phyloP scores from a whole-genome alignment of 2,113 vertebrate species.

The Ploceus nigricollis region DNA sequence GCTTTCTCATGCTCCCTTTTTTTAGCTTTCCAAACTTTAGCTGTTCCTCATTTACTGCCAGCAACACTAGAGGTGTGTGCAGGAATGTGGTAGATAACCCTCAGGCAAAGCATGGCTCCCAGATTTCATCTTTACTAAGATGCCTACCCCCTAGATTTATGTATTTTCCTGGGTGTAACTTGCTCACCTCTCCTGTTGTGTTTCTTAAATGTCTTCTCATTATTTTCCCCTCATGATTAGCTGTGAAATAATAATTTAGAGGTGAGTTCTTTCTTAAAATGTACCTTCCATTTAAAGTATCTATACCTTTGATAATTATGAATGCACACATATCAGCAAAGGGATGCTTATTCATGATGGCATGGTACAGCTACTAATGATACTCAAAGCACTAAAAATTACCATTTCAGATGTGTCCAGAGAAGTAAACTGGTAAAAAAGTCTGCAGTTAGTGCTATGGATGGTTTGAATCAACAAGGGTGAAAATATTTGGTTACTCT shows the following conservation, averaged over 20 bases:
- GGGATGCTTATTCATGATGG: conserved; percentile 82
- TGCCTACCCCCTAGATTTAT: neutral
- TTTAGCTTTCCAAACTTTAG: neutral
- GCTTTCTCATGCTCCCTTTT: neutral
- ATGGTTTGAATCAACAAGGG: conserved; percentile 99
- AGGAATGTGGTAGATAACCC: neutral
- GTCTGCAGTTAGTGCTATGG: conserved; percentile 91
- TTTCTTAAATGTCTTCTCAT: neutral
- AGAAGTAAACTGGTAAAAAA: conserved; percentile 97
- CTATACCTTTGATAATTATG: conserved; percentile 67
- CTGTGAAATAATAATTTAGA: conserved; percentile 62
- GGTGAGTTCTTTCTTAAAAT: conserved; percentile 42
- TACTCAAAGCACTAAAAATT: conserved; percentile 89
- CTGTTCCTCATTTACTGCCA: neutral
- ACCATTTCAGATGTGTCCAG: conserved; percentile 90
- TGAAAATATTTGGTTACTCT: conserved; percentile 99
- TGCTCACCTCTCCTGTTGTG: neutral
- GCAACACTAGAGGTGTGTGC: neutral
- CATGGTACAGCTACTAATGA: conserved; percentile 88
- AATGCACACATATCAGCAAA: conserved; percentile 74
- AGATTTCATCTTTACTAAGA: neutral
- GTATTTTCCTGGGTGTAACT: neutral
- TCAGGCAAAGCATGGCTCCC: neutral
- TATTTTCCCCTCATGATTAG: conserved; percentile 37
- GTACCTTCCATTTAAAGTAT: conserved; percentile 59